phyloP scores from a whole-genome alignment of 2,888 invertebrate genomes.

The Parasteatoda lunata region DNA sequence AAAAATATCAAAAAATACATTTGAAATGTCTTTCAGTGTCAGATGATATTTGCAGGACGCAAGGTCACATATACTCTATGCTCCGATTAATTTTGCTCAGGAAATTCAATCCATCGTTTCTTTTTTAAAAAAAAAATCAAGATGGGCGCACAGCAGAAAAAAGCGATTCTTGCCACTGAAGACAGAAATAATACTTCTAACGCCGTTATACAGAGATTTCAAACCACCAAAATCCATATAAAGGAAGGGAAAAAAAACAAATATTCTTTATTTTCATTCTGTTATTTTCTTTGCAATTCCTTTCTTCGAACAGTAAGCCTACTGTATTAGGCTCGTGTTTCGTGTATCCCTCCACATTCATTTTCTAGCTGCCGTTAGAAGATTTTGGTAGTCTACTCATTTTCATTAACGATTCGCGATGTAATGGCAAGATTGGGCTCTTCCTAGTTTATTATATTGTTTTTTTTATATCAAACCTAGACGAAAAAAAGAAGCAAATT shows the following conservation, averaged over 20 bases:
- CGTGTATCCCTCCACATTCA: constrained; percentile 25
- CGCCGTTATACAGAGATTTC: neutral
- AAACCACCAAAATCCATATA: constrained; percentile 5
- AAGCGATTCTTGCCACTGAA: constrained; percentile 23
- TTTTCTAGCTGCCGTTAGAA: neutral
- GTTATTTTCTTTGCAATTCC: constrained; percentile 53
- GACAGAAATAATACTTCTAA: constrained; percentile 32
- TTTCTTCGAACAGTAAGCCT: constrained; percentile 58
- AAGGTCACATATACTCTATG: constrained; percentile 20
- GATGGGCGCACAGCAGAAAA: constrained; percentile 8
- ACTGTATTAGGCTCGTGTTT: constrained; percentile 57
- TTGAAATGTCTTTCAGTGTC: constrained; percentile 10
- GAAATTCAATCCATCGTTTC: constrained; percentile 32
- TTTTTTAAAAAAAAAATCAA: constrained; percentile 13
- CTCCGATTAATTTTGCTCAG: constrained; percentile 47
- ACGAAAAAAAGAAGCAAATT: no score
- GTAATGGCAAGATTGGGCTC: neutral
- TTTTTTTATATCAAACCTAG: no score
- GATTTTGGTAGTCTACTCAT: constrained; percentile 22
- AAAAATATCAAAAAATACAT: constrained; percentile 18
- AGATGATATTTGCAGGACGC: constrained; percentile 22
- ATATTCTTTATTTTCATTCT: constrained; percentile 28
- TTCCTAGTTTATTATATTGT: no score
- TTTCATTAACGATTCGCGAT: constrained; percentile 30
- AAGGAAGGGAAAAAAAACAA: constrained; percentile 27